Conservation (phyloP, 1,140 invertebrate genomes). For the Zaprionus gabonicus region DNA sequence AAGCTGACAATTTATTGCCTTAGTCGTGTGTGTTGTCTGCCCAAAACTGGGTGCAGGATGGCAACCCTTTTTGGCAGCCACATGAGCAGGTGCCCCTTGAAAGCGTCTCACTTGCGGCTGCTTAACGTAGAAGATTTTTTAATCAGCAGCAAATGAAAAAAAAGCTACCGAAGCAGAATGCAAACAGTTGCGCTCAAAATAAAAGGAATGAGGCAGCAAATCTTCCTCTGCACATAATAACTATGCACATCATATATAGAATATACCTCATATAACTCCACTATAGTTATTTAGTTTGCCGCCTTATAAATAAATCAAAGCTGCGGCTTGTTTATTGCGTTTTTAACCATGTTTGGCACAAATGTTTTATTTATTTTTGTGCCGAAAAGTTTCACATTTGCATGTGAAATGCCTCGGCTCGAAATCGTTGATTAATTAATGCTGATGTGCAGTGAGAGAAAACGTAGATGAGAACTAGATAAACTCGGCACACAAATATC, state of each 20-base stretch:
- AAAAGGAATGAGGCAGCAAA: too few species aligned
- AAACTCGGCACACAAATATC: too few species aligned
- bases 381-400: constrained; percentile 3
- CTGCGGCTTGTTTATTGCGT: not conserved
- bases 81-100: not conserved
- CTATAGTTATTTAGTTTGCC: not conserved
- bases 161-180: not conserved
- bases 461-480: too few species aligned
- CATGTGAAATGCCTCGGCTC: not conserved
- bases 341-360: not conserved
- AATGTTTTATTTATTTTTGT: not conserved
- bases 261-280: not conserved
- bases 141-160: not conserved
- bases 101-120: not conserved
- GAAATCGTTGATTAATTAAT: constrained; percentile 7
- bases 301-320: not conserved
- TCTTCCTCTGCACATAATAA: not conserved
- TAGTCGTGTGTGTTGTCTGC: constrained; percentile 41
- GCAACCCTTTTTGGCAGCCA: constrained; percentile 25
- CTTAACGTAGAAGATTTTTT: not conserved
- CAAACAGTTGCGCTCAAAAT: not conserved
- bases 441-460: constrained; percentile 2
- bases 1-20: constrained; percentile 75
- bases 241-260: not conserved
- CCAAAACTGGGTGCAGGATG: constrained; percentile 19